These are phyloP conservation scores for Mesoligia furuncula DNA, from an alignment of 2,888 invertebrate genomes.

Conservation along the genomic window DNA sequence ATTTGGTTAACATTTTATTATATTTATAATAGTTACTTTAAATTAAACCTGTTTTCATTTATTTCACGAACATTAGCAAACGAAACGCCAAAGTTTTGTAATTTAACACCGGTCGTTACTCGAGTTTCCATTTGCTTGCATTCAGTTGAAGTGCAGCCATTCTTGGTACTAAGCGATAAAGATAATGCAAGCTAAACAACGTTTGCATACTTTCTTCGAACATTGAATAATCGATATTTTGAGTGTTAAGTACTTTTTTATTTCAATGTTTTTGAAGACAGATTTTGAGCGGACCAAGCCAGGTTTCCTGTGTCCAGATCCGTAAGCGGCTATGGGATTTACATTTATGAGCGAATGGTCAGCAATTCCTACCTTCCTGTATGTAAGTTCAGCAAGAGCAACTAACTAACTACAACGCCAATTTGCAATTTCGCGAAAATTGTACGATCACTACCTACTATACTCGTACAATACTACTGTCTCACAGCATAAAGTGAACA, in stretches of 20 bases:
- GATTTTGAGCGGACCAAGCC: background rate
- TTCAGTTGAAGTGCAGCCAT: conserved; percentile 51
- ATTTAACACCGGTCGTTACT: conserved; percentile 37
- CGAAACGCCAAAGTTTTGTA: conserved; percentile 29
- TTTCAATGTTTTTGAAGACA: background rate
- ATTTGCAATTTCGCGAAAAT: background rate
- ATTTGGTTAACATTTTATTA: background rate
- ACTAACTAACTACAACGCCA: background rate
- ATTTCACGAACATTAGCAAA: conserved; percentile 12
- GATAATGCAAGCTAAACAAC: conserved; percentile 39
- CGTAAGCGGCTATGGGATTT: background rate
- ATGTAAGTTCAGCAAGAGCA: background rate
- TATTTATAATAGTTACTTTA: background rate
- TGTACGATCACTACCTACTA: background rate
- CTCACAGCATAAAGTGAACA: conserved; percentile 3
- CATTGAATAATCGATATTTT: conserved; percentile 21
- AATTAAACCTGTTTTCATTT: conserved; percentile 15
- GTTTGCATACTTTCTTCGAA: conserved; percentile 32
- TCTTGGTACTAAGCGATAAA: conserved; percentile 56
- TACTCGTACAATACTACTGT: background rate
- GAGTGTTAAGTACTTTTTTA: conserved; percentile 7
- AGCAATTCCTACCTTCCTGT: conserved; percentile 1
- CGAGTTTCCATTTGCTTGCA: conserved; percentile 51
- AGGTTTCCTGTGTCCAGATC: background rate
- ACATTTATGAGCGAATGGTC: background rate